Conservation (phyloP, 2,888 invertebrate species). For the Leptinotarsa juncta region DNA sequence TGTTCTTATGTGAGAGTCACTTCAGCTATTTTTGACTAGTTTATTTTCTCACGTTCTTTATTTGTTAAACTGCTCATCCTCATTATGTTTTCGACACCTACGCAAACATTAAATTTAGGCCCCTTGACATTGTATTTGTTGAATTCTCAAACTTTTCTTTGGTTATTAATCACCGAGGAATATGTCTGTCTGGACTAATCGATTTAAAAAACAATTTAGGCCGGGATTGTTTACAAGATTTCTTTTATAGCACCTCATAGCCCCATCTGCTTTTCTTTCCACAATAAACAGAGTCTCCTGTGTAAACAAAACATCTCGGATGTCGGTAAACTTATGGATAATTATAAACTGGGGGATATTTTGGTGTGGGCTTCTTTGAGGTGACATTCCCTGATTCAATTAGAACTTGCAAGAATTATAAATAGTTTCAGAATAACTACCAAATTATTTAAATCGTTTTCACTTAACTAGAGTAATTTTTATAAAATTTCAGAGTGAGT, state of each 20-base stretch:
- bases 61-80: not conserved
- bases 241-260: constrained; percentile 22
- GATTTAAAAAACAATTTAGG: constrained; percentile 10
- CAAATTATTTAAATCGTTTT: too few relatives aligned
- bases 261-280: constrained; percentile 27
- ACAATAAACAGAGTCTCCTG: constrained; percentile 17
- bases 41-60: too few relatives aligned
- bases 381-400: not conserved
- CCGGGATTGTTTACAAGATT: constrained; percentile 19
- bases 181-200: constrained; percentile 9
- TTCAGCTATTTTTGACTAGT: too few relatives aligned
- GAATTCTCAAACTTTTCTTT: not conserved
- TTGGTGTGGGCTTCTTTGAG: not conserved
- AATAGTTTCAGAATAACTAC: too few relatives aligned
- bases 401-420: too few relatives aligned
- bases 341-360: constrained; percentile 11
- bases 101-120: constrained; percentile 1
- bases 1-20: too few relatives aligned
- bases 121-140: not conserved
- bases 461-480: too few relatives aligned
- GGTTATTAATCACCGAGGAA: constrained; percentile 6
- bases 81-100: not conserved
- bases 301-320: constrained; percentile 19
- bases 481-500: too few relatives aligned
- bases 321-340: constrained; percentile 15